Evolutionary conservation across 2,797 vertebrate species (phyloP), one percentile per base, ranked within the genome.

Genomic region (Ceyx erithaca): DNA sequence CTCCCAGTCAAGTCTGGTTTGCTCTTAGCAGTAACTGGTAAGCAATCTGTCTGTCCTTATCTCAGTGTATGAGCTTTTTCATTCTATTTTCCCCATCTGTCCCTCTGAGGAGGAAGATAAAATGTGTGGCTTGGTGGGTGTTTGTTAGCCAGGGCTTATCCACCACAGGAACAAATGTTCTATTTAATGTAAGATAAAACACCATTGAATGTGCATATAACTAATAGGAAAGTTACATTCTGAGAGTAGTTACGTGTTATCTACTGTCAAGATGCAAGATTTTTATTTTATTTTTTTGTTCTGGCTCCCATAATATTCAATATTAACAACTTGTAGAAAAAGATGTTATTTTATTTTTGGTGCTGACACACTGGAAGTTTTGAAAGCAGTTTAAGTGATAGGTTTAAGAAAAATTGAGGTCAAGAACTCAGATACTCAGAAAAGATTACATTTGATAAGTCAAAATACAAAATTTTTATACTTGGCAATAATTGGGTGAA

Each of bases 71-170:
- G 1, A 57, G 7, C 4, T 70, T 54, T 54, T 22, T 19, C 48
- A 49, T 55, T 26, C 23, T 52, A 2, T 51, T 83, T 78, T 45
- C 12, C 45, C 4, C 18, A 10, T 10, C 23, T 43, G 15, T 30
- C 25, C 9, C 9, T 57, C 55, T 57, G n/a, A 61, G 18, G 25
- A 75, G 8, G 16, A 26, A 66, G 11, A 55, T 9, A 15, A 7
- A 63, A 31, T 2, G 0, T 18, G 8, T 1, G 5, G 3, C 12
- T 26, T 4, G 7, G 14, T 40, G 18, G 4, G 14, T 79, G 30
- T 19, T 45, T 26, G 25, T 58, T 20, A 80, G 6, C 6, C 21
- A 2, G 6, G 5, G 16, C 3, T 62, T 48, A 70, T 11, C 5
- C 11, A 69, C 6, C 6, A 54, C 17, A 62, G 12, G 20, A 83